Conservation (phyloP, 1,140 invertebrate species). For the Campoletis sonorensis region DNA sequence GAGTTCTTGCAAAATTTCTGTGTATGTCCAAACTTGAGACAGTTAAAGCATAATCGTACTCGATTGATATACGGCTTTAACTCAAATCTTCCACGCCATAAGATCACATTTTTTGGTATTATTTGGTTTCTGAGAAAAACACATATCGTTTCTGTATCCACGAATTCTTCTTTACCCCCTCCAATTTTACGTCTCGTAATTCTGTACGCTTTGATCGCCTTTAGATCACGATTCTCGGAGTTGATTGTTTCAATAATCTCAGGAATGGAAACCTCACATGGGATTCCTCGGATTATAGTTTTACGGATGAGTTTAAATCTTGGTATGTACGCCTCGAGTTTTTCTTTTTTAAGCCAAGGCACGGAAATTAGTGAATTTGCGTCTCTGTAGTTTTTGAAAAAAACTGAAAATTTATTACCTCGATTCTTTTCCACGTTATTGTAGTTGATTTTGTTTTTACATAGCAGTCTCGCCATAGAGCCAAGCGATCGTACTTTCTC, state of each 20-base stretch:
- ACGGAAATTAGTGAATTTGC: not conserved
- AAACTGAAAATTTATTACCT: not conserved
- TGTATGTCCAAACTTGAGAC: conserved; percentile 1
- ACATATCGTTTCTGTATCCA: conserved; percentile 11
- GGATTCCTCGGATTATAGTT: conserved; percentile 5
- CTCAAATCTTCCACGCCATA: not conserved
- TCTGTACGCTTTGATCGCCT: conserved; percentile 11
- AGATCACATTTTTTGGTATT: not conserved
- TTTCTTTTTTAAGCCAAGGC: not conserved
- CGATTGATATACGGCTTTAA: conserved; percentile 17
- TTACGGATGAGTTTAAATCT: not conserved
- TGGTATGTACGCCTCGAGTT: not conserved
- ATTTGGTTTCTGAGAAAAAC: conserved; percentile 10
- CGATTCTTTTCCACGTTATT: no score
- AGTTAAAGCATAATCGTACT: conserved; percentile 7
- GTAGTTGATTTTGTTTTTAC: no score
- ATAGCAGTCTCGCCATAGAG: no score
- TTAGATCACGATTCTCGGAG: not conserved
- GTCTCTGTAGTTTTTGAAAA: not conserved
- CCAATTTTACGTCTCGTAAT: conserved; percentile 14
- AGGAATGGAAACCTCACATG: not conserved
- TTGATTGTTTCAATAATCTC: conserved; percentile 13
- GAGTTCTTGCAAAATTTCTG: not conserved
- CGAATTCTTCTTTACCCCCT: not conserved
- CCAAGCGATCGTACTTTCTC: no score